phyloP scores from a whole-genome alignment of 2,113 vertebrate species.

The Sinocyclocheilus maitianheensis region DNA sequence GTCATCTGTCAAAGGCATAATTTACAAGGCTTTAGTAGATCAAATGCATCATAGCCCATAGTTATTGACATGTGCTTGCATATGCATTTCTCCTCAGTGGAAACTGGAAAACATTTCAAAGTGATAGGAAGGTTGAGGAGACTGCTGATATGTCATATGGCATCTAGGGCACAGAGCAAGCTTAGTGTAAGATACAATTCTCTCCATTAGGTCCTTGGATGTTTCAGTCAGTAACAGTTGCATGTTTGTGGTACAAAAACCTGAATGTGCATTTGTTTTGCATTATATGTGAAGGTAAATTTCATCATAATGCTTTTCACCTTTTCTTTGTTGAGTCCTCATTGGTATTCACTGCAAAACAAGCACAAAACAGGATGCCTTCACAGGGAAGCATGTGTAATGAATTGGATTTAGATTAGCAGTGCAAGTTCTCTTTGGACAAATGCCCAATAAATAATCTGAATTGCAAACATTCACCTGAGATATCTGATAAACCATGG shows the following conservation, averaged over 20 bases:
- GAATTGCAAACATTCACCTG: conserved; percentile 49
- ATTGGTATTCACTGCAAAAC: conserved; percentile 40
- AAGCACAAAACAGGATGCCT: conserved; percentile 35
- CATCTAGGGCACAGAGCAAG: conserved; percentile 21
- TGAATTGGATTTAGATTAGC: conserved; percentile 61
- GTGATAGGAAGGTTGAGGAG: conserved; percentile 26
- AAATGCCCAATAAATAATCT: conserved; percentile 50
- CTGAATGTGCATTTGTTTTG: neutral
- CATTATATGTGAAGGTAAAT: neutral
- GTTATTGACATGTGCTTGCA: neutral
- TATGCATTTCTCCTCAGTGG: neutral
- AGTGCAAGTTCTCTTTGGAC: conserved; percentile 54
- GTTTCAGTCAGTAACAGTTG: neutral
- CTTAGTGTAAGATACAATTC: neutral
- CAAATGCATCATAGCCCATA: neutral
- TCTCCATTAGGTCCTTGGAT: conserved; percentile 7
- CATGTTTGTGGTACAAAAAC: neutral
- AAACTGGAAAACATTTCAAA: conserved; percentile 10
- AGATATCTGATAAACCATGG: conserved; percentile 44
- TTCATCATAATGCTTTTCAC: neutral
- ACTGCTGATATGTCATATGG: conserved; percentile 11
- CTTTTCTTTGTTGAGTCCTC: conserved; percentile 36
- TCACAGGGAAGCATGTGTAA: conserved; percentile 56
- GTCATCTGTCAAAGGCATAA: conserved; percentile 21
- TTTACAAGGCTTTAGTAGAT: conserved; percentile 19